A percentile compares a stretch with the other conserved stretches of the same genome.
phyloP scores from a whole-genome alignment of 2,797 vertebrate species.

The Aphelocoma californica region DNA sequence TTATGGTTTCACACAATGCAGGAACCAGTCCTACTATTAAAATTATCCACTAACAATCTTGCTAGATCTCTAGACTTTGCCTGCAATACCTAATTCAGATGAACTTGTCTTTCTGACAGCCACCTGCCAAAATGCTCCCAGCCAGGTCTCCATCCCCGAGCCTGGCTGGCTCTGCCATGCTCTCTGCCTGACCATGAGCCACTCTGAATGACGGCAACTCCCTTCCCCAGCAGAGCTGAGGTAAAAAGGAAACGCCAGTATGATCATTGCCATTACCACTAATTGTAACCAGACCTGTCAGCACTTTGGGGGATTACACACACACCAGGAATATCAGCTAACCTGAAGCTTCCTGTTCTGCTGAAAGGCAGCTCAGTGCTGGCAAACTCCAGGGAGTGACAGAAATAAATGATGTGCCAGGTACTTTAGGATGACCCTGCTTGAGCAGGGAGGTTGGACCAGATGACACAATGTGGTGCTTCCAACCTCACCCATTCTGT shows the following conservation, averaged over 20 bases:
- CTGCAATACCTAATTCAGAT: constrained; percentile 27
- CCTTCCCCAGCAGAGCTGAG: constrained; percentile 29
- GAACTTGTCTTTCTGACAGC: constrained; percentile 47
- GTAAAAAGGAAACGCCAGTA: not conserved
- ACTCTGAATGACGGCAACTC: constrained; percentile 37
- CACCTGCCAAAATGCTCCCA: constrained; percentile 51
- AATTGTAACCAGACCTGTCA: constrained; percentile 60
- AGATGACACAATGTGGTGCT: not conserved
- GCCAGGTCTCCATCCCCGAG: not conserved
- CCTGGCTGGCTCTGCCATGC: not conserved
- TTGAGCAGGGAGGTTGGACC: not conserved
- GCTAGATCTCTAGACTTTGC: not conserved
- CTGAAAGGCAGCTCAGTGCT: constrained; percentile 28
- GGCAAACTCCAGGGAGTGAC: constrained; percentile 28
- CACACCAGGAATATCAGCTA: constrained; percentile 58
- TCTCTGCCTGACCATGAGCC: not conserved
- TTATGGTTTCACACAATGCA: not conserved
- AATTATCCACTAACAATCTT: constrained; percentile 25
- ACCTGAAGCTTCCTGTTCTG: constrained; percentile 51
- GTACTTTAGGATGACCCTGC: not conserved
- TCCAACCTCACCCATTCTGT: not conserved
- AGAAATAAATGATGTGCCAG: not conserved
- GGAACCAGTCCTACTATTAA: constrained; percentile 17
- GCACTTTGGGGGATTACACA: constrained; percentile 66
- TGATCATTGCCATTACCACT: constrained; percentile 49